Evolutionary conservation across 2,888 invertebrate species (phyloP).

Genomic region (Mimas tiliae): DNA sequence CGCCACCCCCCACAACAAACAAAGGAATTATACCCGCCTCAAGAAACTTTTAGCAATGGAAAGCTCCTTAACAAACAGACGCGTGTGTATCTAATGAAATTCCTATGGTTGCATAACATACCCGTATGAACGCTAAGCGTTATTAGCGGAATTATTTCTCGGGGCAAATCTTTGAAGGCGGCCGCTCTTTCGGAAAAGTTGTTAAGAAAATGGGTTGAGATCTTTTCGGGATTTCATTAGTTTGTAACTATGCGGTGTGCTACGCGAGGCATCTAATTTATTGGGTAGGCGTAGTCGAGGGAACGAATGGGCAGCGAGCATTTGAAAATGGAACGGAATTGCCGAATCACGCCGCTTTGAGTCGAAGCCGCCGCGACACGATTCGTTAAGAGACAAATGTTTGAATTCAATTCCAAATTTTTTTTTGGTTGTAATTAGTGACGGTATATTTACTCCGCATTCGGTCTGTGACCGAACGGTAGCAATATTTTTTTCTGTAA

Average conservation of each 20-base stretch:
- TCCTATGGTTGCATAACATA: constrained; percentile 85
- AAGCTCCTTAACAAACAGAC: constrained; percentile 85
- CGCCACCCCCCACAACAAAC: constrained; percentile 80
- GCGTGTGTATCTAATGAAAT: constrained; percentile 85
- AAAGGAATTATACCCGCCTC: constrained; percentile 86
- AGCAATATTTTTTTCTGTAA: constrained; percentile 66
- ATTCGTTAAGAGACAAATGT: constrained; percentile 85
- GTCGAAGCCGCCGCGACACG: constrained; percentile 76
- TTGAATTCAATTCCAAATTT: constrained; percentile 80
- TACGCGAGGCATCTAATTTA: constrained; percentile 81
- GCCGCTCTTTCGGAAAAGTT: constrained; percentile 84
- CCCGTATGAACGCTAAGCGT: constrained; percentile 78
- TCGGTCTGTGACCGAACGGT: constrained; percentile 67
- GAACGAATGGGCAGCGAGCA: constrained; percentile 83
- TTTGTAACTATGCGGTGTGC: constrained; percentile 82
- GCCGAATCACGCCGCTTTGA: constrained; percentile 84
- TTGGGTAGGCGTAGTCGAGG: constrained; percentile 82
- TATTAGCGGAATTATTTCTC: constrained; percentile 83
- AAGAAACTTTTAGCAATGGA: constrained; percentile 86
- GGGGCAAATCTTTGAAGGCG: constrained; percentile 83
- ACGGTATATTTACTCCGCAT: constrained; percentile 73
- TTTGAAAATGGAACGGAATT: constrained; percentile 75
- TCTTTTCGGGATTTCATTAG: constrained; percentile 83
- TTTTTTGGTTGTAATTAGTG: constrained; percentile 77
- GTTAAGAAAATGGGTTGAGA: constrained; percentile 84